phyloP scores from a whole-genome alignment of 2,113 vertebrate species.

The Ploceus nigricollis region DNA sequence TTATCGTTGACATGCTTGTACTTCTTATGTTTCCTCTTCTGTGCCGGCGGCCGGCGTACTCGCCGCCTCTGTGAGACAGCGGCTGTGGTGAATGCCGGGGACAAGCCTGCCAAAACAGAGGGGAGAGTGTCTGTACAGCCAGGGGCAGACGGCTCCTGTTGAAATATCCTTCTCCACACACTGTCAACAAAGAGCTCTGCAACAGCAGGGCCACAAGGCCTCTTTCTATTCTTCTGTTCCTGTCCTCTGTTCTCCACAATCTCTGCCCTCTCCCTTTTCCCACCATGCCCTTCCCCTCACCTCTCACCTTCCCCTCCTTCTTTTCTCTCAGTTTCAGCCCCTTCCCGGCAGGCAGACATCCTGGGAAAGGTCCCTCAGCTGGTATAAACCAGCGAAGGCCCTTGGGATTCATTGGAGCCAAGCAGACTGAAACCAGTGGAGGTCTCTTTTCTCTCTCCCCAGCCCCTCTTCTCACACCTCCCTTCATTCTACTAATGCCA shows the following conservation, averaged over 20 bases:
- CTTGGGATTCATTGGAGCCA: not conserved
- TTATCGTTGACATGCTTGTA: constrained; percentile 80
- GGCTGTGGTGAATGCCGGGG: constrained; percentile 42
- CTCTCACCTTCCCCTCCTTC: not conserved
- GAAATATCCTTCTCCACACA: not conserved
- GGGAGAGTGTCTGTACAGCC: not conserved
- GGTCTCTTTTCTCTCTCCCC: not conserved
- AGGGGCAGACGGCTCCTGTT: not conserved
- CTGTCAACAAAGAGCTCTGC: constrained; percentile 1
- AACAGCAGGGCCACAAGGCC: not conserved
- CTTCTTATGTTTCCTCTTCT: constrained; percentile 81
- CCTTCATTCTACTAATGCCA: not conserved
- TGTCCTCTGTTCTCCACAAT: not conserved
- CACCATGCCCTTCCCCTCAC: not conserved
- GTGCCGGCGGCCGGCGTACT: constrained; percentile 63
- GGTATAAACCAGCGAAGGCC: not conserved
- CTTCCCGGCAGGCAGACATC: not conserved
- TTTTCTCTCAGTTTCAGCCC: not conserved
- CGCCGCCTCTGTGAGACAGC: constrained; percentile 54
- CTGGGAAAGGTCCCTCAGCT: not conserved
- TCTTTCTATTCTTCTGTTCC: not conserved
- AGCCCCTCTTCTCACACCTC: not conserved
- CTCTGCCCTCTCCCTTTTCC: not conserved
- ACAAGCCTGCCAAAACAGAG: constrained; percentile 62
- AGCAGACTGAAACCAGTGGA: not conserved